Percentiles rank a stretch among this genome's conserved stretches.
Evolutionary conservation across 2,888 invertebrate species (phyloP).

Genomic region (Nasonovia ribisnigri): DNA sequence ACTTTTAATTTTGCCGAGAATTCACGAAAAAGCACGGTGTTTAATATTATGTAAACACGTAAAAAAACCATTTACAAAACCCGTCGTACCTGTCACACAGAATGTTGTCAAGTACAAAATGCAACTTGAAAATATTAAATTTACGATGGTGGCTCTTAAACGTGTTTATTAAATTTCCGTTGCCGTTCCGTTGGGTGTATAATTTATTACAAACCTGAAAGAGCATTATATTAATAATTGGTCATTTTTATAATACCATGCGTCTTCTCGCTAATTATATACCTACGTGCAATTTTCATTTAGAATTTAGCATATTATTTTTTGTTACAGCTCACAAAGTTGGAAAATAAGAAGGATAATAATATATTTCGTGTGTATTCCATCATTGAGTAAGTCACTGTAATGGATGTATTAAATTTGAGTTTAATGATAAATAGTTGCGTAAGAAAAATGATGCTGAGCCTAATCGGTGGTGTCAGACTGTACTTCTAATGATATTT

Average conservation of each 20-base stretch:
- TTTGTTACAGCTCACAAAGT: background rate
- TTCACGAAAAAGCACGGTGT: background rate
- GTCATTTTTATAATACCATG: background rate
- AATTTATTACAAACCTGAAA: background rate
- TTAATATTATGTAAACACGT: conserved; percentile 55
- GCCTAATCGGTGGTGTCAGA: background rate
- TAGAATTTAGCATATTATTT: background rate
- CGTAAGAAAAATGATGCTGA: background rate
- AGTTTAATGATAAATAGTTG: background rate
- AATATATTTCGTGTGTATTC: background rate
- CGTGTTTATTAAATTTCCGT: conserved; percentile 36
- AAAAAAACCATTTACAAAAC: conserved; percentile 50
- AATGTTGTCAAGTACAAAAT: conserved; percentile 32
- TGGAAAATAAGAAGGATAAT: background rate
- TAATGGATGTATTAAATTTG: background rate
- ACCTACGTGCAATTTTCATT: background rate
- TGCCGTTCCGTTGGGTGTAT: background rate
- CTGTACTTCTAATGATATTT: background rate
- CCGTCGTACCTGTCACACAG: conserved; percentile 46
- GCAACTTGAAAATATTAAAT: conserved; percentile 33
- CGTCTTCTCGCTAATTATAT: background rate
- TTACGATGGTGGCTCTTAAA: background rate
- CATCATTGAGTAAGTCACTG: background rate
- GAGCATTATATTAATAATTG: background rate
- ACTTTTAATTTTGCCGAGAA: conserved; percentile 33